Evolutionary conservation across 2,888 invertebrate genomes (phyloP), one percentile per base, ranked within the genome.

Genomic region (Acronicta leporina): DNA sequence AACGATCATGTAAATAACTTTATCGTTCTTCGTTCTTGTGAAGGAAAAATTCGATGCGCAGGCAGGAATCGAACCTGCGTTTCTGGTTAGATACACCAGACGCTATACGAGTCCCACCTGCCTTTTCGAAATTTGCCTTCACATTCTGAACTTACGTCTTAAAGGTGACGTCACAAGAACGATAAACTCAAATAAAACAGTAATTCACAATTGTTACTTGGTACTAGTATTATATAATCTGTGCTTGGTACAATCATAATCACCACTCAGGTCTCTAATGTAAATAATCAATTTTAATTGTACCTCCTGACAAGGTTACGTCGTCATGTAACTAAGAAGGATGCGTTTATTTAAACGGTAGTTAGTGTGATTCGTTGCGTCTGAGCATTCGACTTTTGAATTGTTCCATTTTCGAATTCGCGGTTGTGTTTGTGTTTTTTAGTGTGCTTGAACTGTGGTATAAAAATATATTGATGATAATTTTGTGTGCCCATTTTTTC

Each of bases 281-380:
- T 65, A 68, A 68, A 73, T 49, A 65, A 68, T 30, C 1, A 2
- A 8, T 53, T n/a, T 56, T 56, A 63, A 49, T 48, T 62, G 27
- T 62, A 75, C 87, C 65, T 56, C 85, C 20, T 49, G 58, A 79
- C 87, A 88, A 90, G 73, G 87, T 85, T 82, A 83, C 56, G 50
- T 77, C 80, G 76, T 57, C 54, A 42, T 33, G 52, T 51, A 53
- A 43, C 57, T 56, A 55, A 71, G 65, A 70, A 73, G 80, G 75
- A 79, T 80, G 76, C 79, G 73, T 82, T 83, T 81, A 81, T 81
- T 79, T 79, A 79, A 65, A 78, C 76, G 74, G 69, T 75, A 79
- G 83, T 82, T 76, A 81, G 80, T 83, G 63, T 73, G 68, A 73
- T 73, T 65, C 70, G 76, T 64, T 77, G 78, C 80, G 79, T 62